Percentiles rank a stretch among this genome's conserved stretches.
Conservation (phyloP, 2,888 invertebrate genomes). For the Metacarcinus magister region DNA sequence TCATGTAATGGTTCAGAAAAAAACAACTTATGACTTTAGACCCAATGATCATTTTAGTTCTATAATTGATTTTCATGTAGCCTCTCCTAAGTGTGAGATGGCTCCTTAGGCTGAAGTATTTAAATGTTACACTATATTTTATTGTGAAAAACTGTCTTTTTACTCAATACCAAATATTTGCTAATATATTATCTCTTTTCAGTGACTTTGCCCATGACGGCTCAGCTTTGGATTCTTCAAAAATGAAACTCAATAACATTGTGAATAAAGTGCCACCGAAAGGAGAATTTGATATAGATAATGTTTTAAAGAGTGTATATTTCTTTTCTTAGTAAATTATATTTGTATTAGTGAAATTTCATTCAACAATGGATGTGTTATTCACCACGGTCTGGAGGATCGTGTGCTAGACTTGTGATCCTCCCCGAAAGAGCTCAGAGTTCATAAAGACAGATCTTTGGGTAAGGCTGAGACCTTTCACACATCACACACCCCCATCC, state of each 20-base stretch:
- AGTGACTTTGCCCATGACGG: constrained; percentile 80
- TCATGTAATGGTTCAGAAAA: not conserved
- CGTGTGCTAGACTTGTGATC: too few relatives aligned
- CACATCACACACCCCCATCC: too few relatives aligned
- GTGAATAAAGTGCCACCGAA: constrained; percentile 89
- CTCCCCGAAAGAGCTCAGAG: too few relatives aligned
- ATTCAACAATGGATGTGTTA: not conserved
- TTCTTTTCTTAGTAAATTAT: constrained; percentile 90
- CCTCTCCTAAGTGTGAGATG: not conserved
- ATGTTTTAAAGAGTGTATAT: constrained; percentile 91
- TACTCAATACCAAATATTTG: not conserved
- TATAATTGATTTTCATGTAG: not conserved
- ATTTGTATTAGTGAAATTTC: not conserved
- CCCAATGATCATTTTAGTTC: not conserved
- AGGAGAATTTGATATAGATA: constrained; percentile 91
- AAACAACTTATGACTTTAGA: not conserved
- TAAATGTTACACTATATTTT: not conserved
- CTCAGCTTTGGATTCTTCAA: constrained; percentile 86
- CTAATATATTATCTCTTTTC: constrained; percentile 32
- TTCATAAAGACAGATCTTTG: too few relatives aligned
- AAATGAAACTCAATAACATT: constrained; percentile 87
- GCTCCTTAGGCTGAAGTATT: not conserved
- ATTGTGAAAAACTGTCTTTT: not conserved
- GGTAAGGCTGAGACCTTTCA: too few relatives aligned
- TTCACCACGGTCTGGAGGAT: too few relatives aligned